Evolutionary conservation across 1,140 invertebrate species (phyloP).

Genomic region (Pseudomyrmex gracilis): DNA sequence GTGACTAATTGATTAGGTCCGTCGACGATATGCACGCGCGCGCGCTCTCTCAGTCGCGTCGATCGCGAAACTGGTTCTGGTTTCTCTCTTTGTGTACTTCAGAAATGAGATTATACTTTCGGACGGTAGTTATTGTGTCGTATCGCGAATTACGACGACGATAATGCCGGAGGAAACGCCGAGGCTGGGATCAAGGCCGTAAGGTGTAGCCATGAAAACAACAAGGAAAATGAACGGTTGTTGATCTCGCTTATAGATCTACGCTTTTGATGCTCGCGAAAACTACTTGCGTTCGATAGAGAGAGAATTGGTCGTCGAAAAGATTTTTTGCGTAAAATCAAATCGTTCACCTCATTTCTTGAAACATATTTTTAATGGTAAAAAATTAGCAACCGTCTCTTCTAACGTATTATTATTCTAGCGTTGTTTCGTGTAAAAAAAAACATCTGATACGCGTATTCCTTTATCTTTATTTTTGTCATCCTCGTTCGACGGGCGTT

Average conservation of each 20-base stretch:
- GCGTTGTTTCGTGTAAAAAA: constrained; percentile 19
- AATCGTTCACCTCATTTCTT: too few relatives aligned
- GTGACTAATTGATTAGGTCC: constrained; percentile 78
- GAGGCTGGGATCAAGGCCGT: constrained; percentile 37
- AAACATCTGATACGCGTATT: neutral
- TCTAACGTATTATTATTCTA: constrained; percentile 13
- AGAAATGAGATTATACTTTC: constrained; percentile 64
- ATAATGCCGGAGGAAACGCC: constrained; percentile 30
- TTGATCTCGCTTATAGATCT: neutral
- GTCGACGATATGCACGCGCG: constrained; percentile 39
- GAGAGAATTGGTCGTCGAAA: constrained; percentile 6
- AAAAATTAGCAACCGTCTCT: too few relatives aligned
- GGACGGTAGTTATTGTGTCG: constrained; percentile 58
- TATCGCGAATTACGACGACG: constrained; percentile 54
- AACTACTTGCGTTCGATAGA: constrained; percentile 10
- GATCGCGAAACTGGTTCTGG: constrained; percentile 59
- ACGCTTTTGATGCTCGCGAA: constrained; percentile 21
- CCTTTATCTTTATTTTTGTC: constrained; percentile 32
- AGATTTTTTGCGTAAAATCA: neutral
- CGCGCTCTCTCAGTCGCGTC: constrained; percentile 29
- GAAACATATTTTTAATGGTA: neutral
- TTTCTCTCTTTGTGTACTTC: constrained; percentile 60
- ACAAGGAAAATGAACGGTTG: constrained; percentile 41
- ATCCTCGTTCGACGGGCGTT: constrained; percentile 16
- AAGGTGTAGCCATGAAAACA: constrained; percentile 30